These are phyloP conservation scores for Blennius ocellaris DNA, from an alignment of 2,113 vertebrate genomes.

Conservation along the genomic window DNA sequence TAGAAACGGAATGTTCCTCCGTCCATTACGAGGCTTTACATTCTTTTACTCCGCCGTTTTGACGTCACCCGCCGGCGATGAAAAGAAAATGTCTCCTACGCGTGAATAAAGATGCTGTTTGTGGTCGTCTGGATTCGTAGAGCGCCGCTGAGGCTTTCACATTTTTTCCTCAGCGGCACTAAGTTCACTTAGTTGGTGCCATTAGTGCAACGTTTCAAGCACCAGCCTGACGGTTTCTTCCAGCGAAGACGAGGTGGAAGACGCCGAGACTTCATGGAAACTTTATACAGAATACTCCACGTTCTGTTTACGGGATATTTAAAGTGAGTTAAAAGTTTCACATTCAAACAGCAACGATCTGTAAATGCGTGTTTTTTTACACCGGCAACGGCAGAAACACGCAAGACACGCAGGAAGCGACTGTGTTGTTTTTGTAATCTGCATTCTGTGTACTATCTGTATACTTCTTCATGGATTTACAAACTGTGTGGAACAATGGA, in stretches of 20 bases:
- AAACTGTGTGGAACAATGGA: too few species aligned
- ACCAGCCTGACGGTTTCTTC: neutral
- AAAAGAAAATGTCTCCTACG: conserved; percentile 1
- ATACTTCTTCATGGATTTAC: too few species aligned
- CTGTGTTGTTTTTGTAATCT: too few species aligned
- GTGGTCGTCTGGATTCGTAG: neutral
- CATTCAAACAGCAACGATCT: too few species aligned
- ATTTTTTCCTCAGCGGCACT: neutral
- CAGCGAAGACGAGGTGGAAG: neutral
- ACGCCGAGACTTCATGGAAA: too few species aligned
- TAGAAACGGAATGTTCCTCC: neutral
- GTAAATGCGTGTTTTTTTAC: too few species aligned
- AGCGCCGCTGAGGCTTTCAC: neutral
- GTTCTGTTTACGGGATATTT: too few species aligned
- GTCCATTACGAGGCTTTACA: neutral
- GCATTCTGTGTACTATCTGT: too few species aligned
- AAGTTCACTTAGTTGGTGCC: neutral
- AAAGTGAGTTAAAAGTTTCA: too few species aligned
- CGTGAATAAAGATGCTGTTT: neutral
- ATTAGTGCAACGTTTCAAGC: neutral
- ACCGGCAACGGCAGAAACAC: too few species aligned
- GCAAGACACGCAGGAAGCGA: too few species aligned
- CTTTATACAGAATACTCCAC: too few species aligned
- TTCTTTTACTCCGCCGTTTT: neutral
- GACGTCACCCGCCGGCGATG: neutral